These are phyloP conservation scores for Dorcus hopei DNA, from an alignment of 2,888 invertebrate species.

Conservation along the genomic window DNA sequence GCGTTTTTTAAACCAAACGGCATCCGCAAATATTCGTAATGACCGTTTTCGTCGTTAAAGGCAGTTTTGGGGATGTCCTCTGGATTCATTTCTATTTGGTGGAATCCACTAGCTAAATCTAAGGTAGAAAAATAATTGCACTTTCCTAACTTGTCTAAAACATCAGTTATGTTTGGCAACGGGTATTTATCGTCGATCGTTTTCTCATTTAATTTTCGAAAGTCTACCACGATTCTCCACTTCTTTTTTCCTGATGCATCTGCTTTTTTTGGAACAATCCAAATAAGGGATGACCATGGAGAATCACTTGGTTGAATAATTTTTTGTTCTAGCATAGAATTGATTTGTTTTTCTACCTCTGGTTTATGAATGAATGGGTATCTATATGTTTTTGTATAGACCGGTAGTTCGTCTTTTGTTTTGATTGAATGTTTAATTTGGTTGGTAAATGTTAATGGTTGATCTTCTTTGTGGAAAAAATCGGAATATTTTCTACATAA, in stretches of 20 bases:
- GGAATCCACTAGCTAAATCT: constrained; percentile 25
- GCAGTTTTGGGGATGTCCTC: constrained; percentile 32
- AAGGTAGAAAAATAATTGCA: constrained; percentile 25
- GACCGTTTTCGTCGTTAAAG: constrained; percentile 31
- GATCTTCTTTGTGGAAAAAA: neutral
- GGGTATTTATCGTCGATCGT: constrained; percentile 23
- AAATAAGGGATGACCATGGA: neutral
- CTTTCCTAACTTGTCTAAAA: constrained; percentile 24
- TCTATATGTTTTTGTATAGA: neutral
- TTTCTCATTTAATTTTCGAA: constrained; percentile 18
- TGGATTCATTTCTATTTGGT: constrained; percentile 23
- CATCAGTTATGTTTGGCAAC: constrained; percentile 24
- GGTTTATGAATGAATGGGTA: neutral
- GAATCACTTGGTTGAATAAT: neutral
- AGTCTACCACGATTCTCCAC: constrained; percentile 16
- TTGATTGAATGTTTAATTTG: neutral
- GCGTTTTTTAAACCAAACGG: constrained; percentile 33
- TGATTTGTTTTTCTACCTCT: neutral
- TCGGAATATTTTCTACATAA: neutral
- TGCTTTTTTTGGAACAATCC: constrained; percentile 19
- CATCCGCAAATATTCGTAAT: constrained; percentile 32
- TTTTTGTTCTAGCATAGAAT: neutral
- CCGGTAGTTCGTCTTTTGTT: neutral
- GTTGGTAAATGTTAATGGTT: neutral
- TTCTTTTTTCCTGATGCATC: constrained; percentile 11